These are phyloP conservation scores for Penaeus monodon DNA, from an alignment of 2,888 invertebrate genomes.

Conservation along the genomic window DNA sequence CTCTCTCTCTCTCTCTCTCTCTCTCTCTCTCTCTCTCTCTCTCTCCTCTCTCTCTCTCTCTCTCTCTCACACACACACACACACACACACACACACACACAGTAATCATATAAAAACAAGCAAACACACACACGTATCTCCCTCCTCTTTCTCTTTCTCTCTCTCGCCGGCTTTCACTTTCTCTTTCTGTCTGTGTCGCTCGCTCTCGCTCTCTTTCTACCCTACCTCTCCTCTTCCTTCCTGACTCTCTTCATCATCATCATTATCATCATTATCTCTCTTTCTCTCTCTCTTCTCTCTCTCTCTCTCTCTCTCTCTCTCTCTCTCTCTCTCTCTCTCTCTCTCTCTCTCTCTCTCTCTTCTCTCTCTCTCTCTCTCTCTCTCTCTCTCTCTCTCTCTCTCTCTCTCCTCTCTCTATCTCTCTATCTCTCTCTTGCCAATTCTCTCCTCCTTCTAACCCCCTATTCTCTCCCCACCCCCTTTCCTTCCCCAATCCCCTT, in stretches of 20 bases:
- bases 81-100: background rate
- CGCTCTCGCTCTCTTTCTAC: background rate
- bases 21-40: background rate
- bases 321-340: background rate
- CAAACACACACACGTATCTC: conserved; percentile 3
- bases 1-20: background rate
- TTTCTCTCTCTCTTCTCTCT: background rate
- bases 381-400: conserved; percentile 19
- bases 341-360: background rate
- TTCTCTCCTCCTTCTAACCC: background rate
- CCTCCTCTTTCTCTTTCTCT: background rate
- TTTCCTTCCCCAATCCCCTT: too few species aligned
- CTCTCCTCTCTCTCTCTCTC: background rate
- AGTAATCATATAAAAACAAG: background rate
- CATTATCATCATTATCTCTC: too few species aligned
- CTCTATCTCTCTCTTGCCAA: background rate
- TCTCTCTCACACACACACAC: background rate
- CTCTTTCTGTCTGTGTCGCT: background rate
- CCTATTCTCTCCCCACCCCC: too few species aligned
- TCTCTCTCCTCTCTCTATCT: background rate
- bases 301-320: background rate
- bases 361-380: conserved; percentile 11
- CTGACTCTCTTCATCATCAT: too few species aligned
- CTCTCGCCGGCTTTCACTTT: background rate
- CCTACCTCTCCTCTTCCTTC: conserved; percentile 5